These are phyloP conservation scores for Myocastor coypus DNA, from an alignment of 2,113 vertebrate genomes.

Conservation along the genomic window DNA sequence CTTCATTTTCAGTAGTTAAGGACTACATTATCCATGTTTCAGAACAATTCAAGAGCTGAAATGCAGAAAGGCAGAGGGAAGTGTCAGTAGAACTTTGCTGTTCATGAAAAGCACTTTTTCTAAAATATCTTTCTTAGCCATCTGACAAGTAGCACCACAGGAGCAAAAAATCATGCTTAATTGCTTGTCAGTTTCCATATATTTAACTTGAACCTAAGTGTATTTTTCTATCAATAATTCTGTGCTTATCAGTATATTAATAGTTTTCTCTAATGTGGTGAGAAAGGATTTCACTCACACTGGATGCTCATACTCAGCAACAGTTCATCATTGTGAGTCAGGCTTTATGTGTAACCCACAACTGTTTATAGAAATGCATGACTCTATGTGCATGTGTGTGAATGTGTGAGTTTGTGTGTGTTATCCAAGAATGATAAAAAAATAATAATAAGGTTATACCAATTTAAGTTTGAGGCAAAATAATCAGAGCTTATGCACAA, in stretches of 20 bases:
- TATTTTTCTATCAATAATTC: slow-evolving; percentile 54
- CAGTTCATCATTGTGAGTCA: neutral
- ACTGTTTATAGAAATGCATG: neutral
- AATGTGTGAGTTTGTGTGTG: neutral
- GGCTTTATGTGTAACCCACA: neutral
- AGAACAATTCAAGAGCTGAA: slow-evolving; percentile 17
- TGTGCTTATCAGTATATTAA: slow-evolving; percentile 53
- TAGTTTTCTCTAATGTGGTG: neutral
- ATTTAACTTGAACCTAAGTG: slow-evolving; percentile 48
- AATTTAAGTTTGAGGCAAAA: slow-evolving; percentile 65
- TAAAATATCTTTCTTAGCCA: slow-evolving; percentile 65
- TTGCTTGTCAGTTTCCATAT: slow-evolving; percentile 59
- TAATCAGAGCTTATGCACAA: slow-evolving; percentile 75
- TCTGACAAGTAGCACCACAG: slow-evolving; percentile 41
- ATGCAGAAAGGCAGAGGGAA: slow-evolving; percentile 1
- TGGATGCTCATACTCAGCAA: slow-evolving; percentile 20
- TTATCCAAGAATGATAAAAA: slow-evolving; percentile 3
- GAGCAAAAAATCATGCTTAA: neutral
- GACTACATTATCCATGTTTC: neutral
- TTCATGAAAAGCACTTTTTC: slow-evolving; percentile 61
- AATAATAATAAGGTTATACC: slow-evolving; percentile 67
- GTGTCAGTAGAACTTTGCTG: slow-evolving; percentile 18
- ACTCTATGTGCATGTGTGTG: neutral
- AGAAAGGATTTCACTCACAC: slow-evolving; percentile 63
- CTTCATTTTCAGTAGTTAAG: slow-evolving; percentile 26